Conservation (phyloP, 2,113 vertebrate species). For the Rafetus swinhoei region DNA sequence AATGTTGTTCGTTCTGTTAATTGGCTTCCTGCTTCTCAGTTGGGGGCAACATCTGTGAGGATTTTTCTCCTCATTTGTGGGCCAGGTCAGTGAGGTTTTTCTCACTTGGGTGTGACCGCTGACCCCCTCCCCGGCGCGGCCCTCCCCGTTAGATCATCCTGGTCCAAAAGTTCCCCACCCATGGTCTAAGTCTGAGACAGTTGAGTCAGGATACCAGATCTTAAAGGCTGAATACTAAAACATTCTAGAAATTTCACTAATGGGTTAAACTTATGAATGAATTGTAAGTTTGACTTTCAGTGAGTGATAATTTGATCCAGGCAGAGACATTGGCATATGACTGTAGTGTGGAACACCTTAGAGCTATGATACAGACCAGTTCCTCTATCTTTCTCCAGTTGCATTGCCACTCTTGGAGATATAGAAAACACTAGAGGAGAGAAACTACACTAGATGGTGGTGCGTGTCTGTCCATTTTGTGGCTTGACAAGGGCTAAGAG, state of each 20-base stretch:
- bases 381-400: neutral
- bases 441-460: neutral
- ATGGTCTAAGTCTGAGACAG: neutral
- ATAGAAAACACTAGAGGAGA: neutral
- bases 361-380: neutral
- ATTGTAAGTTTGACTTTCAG: neutral
- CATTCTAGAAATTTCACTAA: neutral
- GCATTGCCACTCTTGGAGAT: no score
- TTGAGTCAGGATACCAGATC: neutral
- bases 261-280: neutral
- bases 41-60: no score
- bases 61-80: no score
- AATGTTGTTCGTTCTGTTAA: no score
- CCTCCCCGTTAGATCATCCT: no score
- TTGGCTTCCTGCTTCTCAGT: no score
- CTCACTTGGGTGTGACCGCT: no score
- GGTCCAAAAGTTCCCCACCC: no score
- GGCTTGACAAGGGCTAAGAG: neutral
- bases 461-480: neutral
- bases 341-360: neutral
- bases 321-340: neutral
- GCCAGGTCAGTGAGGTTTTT: no score
- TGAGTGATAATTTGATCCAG: neutral
- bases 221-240: neutral
- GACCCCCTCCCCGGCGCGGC: no score